phyloP scores from a whole-genome alignment of 2,888 invertebrate genomes.

The Drosophila aldrichi region DNA sequence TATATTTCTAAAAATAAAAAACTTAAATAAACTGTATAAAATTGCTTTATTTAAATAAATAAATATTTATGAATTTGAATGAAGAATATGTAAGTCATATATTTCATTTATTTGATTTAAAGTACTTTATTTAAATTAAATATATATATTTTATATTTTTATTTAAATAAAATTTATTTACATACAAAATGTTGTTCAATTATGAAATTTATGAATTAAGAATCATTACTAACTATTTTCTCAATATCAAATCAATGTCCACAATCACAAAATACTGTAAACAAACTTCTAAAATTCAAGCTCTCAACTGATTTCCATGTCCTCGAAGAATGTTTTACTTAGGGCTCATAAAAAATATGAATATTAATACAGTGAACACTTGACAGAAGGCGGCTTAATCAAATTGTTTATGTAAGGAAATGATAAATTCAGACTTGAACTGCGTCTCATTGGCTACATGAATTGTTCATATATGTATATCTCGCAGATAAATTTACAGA shows the following conservation, averaged over 20 bases:
- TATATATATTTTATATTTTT: too few species aligned
- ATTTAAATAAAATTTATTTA: not conserved
- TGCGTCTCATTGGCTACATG: slow-evolving; percentile 28
- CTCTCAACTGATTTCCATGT: not conserved
- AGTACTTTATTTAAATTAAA: too few species aligned
- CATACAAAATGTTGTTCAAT: not conserved
- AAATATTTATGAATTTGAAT: too few species aligned
- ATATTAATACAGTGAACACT: slow-evolving; percentile 30
- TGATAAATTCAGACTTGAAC: slow-evolving; percentile 57
- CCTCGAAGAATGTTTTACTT: not conserved
- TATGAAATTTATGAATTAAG: not conserved
- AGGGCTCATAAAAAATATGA: slow-evolving; percentile 24
- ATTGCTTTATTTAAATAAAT: too few species aligned
- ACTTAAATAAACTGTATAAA: too few species aligned
- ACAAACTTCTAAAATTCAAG: not conserved
- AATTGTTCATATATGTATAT: slow-evolving; percentile 16
- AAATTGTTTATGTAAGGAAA: slow-evolving; percentile 73
- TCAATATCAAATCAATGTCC: slow-evolving; percentile 8
- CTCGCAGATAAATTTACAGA: slow-evolving; percentile 36
- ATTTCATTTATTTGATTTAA: too few species aligned
- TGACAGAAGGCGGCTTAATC: slow-evolving; percentile 50
- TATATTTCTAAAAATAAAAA: too few species aligned
- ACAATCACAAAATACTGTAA: not conserved
- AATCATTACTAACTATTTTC: not conserved
- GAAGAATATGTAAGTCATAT: too few species aligned